A percentile compares a stretch with the other conserved stretches of the same genome.
Evolutionary conservation across 2,888 invertebrate genomes (phyloP).

Genomic region (Gastracanthus pulcherrimus): DNA sequence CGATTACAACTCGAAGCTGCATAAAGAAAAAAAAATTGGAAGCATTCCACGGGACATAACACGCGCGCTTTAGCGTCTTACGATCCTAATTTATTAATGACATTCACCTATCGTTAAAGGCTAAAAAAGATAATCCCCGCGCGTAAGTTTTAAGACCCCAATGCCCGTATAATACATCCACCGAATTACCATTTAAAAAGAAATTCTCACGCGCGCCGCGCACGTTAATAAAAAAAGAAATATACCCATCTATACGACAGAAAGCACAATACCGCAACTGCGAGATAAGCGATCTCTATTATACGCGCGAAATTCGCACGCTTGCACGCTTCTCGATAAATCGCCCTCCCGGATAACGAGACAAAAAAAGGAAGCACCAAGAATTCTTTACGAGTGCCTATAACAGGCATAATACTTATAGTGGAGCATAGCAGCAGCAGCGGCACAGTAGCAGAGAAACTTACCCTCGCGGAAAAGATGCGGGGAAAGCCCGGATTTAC

Average conservation of each 20-base stretch:
- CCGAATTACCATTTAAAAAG: constrained; percentile 36
- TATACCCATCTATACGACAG: too few relatives aligned
- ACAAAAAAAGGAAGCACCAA: neutral
- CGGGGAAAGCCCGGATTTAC: constrained; percentile 52
- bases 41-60: neutral
- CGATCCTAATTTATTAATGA: constrained; percentile 53
- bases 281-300: constrained; percentile 18
- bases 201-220: constrained; percentile 42
- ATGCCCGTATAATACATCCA: neutral
- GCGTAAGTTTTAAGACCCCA: constrained; percentile 8
- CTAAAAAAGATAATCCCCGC: constrained; percentile 45
- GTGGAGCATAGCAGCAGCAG: too few relatives aligned
- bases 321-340: constrained; percentile 33
- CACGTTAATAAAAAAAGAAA: neutral
- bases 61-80: neutral
- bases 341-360: neutral
- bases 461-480: neutral
- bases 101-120: constrained; percentile 38
- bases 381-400: constrained; percentile 3
- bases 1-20: constrained; percentile 2
- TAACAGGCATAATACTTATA: neutral
- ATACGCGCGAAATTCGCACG: constrained; percentile 47
- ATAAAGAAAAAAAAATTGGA: neutral
- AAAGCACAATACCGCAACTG: too few relatives aligned
- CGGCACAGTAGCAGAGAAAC: too few relatives aligned